Percentiles rank a stretch among this genome's conserved stretches.
phyloP scores from a whole-genome alignment of 2,888 invertebrate genomes.

The Agonum fuliginosum region DNA sequence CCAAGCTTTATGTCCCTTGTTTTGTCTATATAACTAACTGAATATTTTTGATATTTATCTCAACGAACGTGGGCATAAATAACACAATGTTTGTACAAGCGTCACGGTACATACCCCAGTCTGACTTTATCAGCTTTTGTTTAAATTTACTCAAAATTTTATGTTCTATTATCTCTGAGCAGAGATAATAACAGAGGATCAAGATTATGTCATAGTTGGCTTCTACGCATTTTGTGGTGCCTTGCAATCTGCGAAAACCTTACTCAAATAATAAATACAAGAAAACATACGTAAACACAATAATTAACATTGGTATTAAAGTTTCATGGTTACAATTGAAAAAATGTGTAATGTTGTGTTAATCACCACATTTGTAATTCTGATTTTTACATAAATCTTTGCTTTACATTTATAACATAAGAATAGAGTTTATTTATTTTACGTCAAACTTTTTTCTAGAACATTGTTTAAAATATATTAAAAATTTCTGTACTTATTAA shows the following conservation, averaged over 20 bases:
- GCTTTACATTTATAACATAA: background rate
- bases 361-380: background rate
- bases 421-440: slow-evolving; percentile 1
- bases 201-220: slow-evolving; percentile 35
- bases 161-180: background rate
- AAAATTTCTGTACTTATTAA: too few relatives aligned
- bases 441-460: background rate
- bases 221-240: slow-evolving; percentile 6
- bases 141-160: slow-evolving; percentile 48
- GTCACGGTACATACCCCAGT: slow-evolving; percentile 23
- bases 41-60: slow-evolving; percentile 37
- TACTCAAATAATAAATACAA: slow-evolving; percentile 1
- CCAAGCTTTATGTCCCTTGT: slow-evolving; percentile 5
- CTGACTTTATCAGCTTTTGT: slow-evolving; percentile 32
- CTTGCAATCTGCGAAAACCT: slow-evolving; percentile 7
- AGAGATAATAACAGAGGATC: background rate
- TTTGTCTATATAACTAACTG: slow-evolving; percentile 14
- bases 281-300: slow-evolving; percentile 12
- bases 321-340: too few relatives aligned
- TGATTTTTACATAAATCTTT: background rate
- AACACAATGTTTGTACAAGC: slow-evolving; percentile 4
- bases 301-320: too few relatives aligned
- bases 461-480: too few relatives aligned
- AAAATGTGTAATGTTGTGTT: too few relatives aligned
- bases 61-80: slow-evolving; percentile 9